Percentiles rank a stretch among this genome's conserved stretches.
These are phyloP conservation scores for Datnioides undecimradiatus DNA, from an alignment of 2,113 vertebrate genomes.

Conservation along the genomic window DNA sequence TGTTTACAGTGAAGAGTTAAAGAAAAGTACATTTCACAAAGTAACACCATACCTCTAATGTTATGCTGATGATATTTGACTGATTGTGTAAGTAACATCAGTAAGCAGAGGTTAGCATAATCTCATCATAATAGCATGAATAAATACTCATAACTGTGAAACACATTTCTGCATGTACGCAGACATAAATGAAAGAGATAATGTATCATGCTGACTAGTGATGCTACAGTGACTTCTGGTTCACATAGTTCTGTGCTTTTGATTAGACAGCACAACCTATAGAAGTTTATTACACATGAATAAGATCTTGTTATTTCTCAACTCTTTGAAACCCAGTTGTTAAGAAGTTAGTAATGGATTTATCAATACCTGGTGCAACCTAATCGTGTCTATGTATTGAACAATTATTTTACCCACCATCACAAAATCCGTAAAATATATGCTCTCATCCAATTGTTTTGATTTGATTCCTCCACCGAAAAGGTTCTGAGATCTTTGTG, in stretches of 20 bases:
- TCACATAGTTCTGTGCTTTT: no score
- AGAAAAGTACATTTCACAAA: not conserved
- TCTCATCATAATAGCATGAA: not conserved
- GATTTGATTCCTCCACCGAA: slow-evolving; percentile 17
- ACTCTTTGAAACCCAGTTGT: not conserved
- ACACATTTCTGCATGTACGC: no score
- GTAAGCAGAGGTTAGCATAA: no score
- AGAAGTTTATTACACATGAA: not conserved
- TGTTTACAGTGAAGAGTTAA: not conserved
- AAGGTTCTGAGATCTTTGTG: not conserved
- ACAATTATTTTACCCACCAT: slow-evolving; percentile 57
- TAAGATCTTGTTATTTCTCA: no score
- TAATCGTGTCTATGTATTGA: no score
- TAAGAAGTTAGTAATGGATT: not conserved
- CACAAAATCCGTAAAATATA: slow-evolving; percentile 5
- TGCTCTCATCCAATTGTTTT: not conserved
- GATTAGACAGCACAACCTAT: no score
- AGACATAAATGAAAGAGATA: no score
- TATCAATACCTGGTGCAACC: slow-evolving; percentile 2
- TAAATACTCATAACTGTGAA: not conserved
- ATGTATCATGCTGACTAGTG: no score
- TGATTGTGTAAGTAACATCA: no score
- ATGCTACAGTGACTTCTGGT: no score
- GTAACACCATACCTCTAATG: no score
- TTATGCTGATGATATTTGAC: no score